A percentile compares a stretch with the other conserved stretches of the same genome.
Evolutionary conservation across 2,888 invertebrate species (phyloP).

Genomic region (Polyploca ridens): DNA sequence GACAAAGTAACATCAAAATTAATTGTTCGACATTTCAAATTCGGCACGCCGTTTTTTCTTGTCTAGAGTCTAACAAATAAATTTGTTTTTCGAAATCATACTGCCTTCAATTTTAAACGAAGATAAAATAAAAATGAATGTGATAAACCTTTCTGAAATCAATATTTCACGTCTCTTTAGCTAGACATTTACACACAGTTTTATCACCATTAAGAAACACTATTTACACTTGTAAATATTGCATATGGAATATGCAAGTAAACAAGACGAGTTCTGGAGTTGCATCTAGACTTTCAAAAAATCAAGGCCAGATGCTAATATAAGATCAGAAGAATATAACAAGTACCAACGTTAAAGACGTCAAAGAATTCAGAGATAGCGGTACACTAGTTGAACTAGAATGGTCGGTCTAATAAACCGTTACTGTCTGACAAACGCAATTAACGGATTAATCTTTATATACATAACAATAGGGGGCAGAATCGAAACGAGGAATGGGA

Average conservation of each 20-base stretch:
- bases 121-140: neutral
- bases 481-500: slow-evolving; percentile 8
- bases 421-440: slow-evolving; percentile 69
- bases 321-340: slow-evolving; percentile 7
- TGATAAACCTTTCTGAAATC: neutral
- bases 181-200: neutral
- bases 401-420: slow-evolving; percentile 72
- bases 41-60: slow-evolving; percentile 9
- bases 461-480: slow-evolving; percentile 43
- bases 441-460: slow-evolving; percentile 60
- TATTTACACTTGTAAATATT: neutral
- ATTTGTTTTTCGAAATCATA: neutral
- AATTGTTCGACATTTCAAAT: slow-evolving; percentile 21
- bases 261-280: neutral
- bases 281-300: neutral
- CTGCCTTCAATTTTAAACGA: neutral
- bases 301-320: slow-evolving; percentile 6
- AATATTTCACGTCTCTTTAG: neutral
- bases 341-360: slow-evolving; percentile 27
- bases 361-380: slow-evolving; percentile 67
- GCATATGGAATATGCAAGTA: neutral
- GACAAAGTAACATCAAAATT: slow-evolving; percentile 28
- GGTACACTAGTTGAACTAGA: slow-evolving; percentile 74
- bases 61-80: neutral
- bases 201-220: neutral